A percentile compares a stretch with the other conserved stretches of the same genome.
Evolutionary conservation across 2,888 invertebrate species (phyloP).

Genomic region (Cosmia trapezina): DNA sequence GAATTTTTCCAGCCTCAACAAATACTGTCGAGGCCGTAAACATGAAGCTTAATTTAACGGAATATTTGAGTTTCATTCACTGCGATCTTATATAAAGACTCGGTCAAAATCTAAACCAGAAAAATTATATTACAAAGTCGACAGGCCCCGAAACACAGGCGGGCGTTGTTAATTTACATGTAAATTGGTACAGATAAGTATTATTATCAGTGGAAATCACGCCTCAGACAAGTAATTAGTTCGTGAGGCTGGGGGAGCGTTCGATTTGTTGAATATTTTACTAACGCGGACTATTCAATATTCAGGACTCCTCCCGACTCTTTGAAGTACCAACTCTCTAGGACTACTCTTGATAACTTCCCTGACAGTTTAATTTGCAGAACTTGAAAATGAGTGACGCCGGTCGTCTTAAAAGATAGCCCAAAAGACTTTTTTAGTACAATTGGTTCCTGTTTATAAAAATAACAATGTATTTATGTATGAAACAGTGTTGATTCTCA

Average conservation of each 20-base stretch:
- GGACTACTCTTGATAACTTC: slow-evolving; percentile 77
- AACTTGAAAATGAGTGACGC: slow-evolving; percentile 73
- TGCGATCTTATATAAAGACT: slow-evolving; percentile 48
- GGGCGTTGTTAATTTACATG: slow-evolving; percentile 67
- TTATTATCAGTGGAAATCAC: slow-evolving; percentile 74
- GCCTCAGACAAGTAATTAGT: slow-evolving; percentile 78
- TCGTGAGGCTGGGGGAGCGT: slow-evolving; percentile 67
- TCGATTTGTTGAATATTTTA: slow-evolving; percentile 84
- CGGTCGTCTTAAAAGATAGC: slow-evolving; percentile 41
- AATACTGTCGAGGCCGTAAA: slow-evolving; percentile 31
- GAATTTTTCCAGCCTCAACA: slow-evolving; percentile 14
- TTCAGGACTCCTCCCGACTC: slow-evolving; percentile 78
- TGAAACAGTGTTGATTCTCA: slow-evolving; percentile 51
- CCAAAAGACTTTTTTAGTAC: slow-evolving; percentile 11
- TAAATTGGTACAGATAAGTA: slow-evolving; percentile 68
- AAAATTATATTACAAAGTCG: slow-evolving; percentile 61
- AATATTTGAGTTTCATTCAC: slow-evolving; percentile 55
- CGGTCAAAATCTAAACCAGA: slow-evolving; percentile 60
- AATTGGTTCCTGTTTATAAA: slow-evolving; percentile 33
- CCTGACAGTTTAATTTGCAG: slow-evolving; percentile 83
- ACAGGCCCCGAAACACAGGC: slow-evolving; percentile 47
- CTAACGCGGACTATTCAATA: slow-evolving; percentile 84
- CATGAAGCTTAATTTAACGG: slow-evolving; percentile 53
- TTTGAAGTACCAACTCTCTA: slow-evolving; percentile 74
- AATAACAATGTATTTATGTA: slow-evolving; percentile 57